Percentiles rank a stretch among this genome's conserved stretches.
phyloP scores from a whole-genome alignment of 1,140 invertebrate genomes.

The Trichomalopsis sarcophagae region DNA sequence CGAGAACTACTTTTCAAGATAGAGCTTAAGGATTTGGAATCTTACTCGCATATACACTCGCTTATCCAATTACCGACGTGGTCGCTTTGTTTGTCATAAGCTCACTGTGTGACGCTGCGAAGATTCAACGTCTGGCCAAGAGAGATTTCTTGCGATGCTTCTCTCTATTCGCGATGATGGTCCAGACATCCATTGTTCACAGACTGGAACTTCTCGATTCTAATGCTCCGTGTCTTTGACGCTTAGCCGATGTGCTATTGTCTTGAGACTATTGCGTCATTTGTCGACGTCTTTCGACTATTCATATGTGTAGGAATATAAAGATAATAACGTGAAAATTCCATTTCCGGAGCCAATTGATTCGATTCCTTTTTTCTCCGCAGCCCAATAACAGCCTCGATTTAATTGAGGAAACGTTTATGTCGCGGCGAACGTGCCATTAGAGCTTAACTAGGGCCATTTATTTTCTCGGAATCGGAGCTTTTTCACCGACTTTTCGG shows the following conservation, averaged over 20 bases:
- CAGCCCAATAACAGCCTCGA: too few species aligned
- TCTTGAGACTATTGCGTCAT: conserved; percentile 30
- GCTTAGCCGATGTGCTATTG: conserved; percentile 18
- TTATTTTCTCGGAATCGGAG: not conserved
- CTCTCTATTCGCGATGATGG: not conserved
- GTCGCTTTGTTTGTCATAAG: not conserved
- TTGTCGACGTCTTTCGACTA: not conserved
- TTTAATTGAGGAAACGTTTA: not conserved
- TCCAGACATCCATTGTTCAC: not conserved
- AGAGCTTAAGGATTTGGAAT: conserved; percentile 36
- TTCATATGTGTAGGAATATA: too few species aligned
- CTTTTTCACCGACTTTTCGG: not conserved
- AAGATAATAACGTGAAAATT: too few species aligned
- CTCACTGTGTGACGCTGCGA: not conserved
- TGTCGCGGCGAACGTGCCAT: not conserved
- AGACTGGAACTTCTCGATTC: not conserved
- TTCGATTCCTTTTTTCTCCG: not conserved
- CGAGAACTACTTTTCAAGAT: conserved; percentile 7
- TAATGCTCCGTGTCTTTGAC: not conserved
- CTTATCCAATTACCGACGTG: conserved; percentile 22
- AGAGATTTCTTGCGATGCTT: not conserved
- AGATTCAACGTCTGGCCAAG: not conserved
- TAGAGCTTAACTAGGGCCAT: not conserved
- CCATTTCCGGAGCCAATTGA: too few species aligned
- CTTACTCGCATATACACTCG: conserved; percentile 28